Percentiles rank a stretch among this genome's conserved stretches.
phyloP scores from a whole-genome alignment of 2,888 invertebrate species.

The Calliphora vomitoria region DNA sequence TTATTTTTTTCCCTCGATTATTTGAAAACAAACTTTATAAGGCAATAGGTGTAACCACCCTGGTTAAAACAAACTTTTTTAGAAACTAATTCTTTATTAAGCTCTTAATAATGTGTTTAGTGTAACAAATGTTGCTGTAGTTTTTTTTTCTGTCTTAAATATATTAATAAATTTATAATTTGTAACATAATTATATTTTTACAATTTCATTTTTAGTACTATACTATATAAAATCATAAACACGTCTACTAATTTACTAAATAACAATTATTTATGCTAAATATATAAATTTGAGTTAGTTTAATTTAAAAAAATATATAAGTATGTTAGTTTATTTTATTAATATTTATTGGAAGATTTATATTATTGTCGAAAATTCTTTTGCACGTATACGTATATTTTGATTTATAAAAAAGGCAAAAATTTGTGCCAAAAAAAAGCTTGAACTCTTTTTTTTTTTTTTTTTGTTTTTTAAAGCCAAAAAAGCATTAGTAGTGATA shows the following conservation, averaged over 20 bases:
- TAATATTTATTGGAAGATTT: conserved; percentile 79
- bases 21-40: no score
- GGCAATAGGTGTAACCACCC: no score
- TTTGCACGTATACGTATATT: conserved; percentile 75
- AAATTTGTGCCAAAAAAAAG: conserved; percentile 37
- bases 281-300: conserved; percentile 43
- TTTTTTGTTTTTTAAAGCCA: conserved; percentile 39
- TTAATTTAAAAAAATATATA: conserved; percentile 33
- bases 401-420: conserved; percentile 43
- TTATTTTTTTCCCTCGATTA: no score
- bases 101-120: conserved; percentile 33
- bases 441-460: neutral
- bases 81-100: conserved; percentile 44
- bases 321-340: conserved; percentile 34
- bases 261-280: conserved; percentile 43
- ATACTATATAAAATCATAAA: conserved; percentile 6
- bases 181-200: conserved; percentile 26
- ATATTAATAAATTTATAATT: conserved; percentile 11
- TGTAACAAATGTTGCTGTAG: conserved; percentile 28
- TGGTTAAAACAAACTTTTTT: neutral
- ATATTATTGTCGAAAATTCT: conserved; percentile 82
- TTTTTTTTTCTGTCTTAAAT: neutral
- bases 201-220: conserved; percentile 18
- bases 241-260: conserved; percentile 56
- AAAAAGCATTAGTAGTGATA: conserved; percentile 38